Evolutionary conservation across 2,888 invertebrate genomes (phyloP), one percentile per base, ranked within the genome.

Genomic region (Troilus luridus): DNA sequence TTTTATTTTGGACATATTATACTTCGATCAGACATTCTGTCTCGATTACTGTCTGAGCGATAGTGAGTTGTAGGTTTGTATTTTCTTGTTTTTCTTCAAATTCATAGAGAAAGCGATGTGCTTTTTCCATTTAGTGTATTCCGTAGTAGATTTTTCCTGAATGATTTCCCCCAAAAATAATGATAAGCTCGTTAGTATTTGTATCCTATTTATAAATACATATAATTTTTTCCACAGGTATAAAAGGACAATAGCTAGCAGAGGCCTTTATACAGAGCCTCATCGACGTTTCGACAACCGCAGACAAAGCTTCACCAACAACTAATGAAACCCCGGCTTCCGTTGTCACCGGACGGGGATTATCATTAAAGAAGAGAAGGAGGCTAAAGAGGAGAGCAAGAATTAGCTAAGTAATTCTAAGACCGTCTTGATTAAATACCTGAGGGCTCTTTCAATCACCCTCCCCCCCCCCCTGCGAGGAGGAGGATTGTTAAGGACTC

Each of bases 391-490:
- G 56, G 56, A 85, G 85, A n/a, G 56, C 85, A 85, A 85, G 85
- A 85, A 85, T 85, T 85, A 85, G 85, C 56, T 58, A 85, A 85
- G 85, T 56, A 85, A 85, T 85, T 85, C 85, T 56, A 56, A 85
- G 85, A 21, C 85, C 85, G 56, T 85, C 85, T 85, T 85, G 56
- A 85, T 85, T 85, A 85, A 85, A 85, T 85, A 85, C 85, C 85
- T 85, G 85, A n/a, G 56, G 85, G 56, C 54, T 54, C 81, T 81
- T 81, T 81, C 54, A 81, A 81, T 81, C 81, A 54, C 81, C 54
- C 12, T 54, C 81, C 9, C 56, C 67, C 67, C 67, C 19, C 67
- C 67, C n/a, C n/a, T n/a, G n/a, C n/a, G 19, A 9, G 19, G 19
- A 14, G 19, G 21, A 3, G 85, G 85, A 85, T 85, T 85, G 85